Evolutionary conservation across 2,797 vertebrate genomes (phyloP).

Genomic region (Gymnothorax reevesii): DNA sequence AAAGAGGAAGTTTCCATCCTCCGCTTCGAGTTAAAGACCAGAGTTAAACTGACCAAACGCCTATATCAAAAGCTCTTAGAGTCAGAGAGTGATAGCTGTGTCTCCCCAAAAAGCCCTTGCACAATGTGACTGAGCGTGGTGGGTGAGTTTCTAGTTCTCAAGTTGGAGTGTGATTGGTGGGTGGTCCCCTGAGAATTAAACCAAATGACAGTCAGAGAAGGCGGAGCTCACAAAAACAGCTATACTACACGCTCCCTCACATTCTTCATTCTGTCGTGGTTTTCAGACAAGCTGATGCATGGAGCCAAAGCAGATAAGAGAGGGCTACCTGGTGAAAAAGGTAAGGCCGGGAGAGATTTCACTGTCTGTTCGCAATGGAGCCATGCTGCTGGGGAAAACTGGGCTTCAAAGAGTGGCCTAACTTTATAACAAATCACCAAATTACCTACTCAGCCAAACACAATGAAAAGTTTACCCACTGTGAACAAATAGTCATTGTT

Average conservation of each 20-base stretch:
- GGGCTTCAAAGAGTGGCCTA: no score
- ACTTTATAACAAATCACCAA: neutral
- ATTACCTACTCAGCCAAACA: neutral
- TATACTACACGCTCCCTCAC: neutral
- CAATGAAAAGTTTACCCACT: neutral
- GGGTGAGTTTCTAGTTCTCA: no score
- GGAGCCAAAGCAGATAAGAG: conserved; percentile 85
- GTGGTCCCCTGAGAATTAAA: neutral
- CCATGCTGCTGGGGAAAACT: neutral
- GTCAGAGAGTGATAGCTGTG: neutral
- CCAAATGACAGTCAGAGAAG: neutral
- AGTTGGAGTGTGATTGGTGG: neutral
- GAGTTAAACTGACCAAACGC: neutral
- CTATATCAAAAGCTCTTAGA: neutral
- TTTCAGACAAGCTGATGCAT: conserved; percentile 44
- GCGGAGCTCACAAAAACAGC: neutral
- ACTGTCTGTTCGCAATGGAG: neutral
- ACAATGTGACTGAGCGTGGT: no score
- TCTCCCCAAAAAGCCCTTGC: no score
- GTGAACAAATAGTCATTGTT: neutral
- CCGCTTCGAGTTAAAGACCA: neutral
- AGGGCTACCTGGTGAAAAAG: conserved; percentile 96
- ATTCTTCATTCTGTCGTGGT: neutral
- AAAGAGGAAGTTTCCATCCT: neutral
- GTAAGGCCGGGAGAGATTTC: conserved; percentile 61